Conservation (phyloP, 2,113 vertebrate species). For the Climacteris rufus region DNA sequence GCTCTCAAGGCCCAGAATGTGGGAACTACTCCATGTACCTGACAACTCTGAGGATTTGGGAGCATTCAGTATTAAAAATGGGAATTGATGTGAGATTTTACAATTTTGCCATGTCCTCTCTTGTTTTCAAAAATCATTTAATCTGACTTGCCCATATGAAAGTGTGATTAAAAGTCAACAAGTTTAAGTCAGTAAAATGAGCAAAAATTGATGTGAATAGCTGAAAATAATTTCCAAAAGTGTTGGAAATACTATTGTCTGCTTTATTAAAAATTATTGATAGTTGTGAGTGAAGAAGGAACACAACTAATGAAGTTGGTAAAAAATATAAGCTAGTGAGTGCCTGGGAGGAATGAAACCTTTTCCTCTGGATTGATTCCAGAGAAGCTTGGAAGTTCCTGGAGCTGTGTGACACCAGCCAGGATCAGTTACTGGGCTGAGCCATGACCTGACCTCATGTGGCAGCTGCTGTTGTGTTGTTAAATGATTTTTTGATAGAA, state of each 20-base stretch:
- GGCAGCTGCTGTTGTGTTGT: neutral
- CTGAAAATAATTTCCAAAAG: neutral
- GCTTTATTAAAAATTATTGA: neutral
- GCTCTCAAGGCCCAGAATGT: slow-evolving; percentile 59
- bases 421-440: neutral
- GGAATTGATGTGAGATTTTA: neutral
- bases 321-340: neutral
- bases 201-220: neutral
- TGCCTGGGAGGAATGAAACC: neutral
- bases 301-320: neutral
- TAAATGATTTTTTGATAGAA: neutral
- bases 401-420: neutral
- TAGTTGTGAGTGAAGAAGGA: neutral
- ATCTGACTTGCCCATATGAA: neutral
- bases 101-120: neutral
- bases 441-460: neutral
- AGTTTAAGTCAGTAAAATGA: neutral
- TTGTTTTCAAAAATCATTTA: neutral
- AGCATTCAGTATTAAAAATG: neutral
- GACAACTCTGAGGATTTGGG: neutral
- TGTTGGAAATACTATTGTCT: neutral
- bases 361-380: neutral
- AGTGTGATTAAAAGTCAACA: neutral
- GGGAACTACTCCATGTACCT: neutral
- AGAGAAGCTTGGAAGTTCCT: neutral